Conservation (phyloP, 2,113 vertebrate genomes). For the Saccopteryx bilineata region DNA sequence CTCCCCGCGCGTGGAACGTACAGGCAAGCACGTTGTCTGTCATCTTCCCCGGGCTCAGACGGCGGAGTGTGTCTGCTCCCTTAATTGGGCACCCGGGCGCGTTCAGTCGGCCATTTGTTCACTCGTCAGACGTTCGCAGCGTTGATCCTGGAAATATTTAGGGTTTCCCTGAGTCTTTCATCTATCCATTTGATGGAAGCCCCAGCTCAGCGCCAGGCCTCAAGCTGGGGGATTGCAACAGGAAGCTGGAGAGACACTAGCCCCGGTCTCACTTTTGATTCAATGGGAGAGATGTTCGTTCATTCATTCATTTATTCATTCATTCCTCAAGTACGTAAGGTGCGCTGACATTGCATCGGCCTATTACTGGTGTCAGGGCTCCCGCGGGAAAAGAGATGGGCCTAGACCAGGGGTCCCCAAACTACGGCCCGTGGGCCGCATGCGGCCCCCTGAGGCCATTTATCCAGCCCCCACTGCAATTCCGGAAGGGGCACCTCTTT, state of each 20-base stretch:
- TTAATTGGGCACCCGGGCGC: constrained; percentile 70
- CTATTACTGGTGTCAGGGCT: not conserved
- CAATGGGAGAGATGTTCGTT: not conserved
- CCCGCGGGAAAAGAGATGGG: not conserved
- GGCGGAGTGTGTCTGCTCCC: constrained; percentile 27
- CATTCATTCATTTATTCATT: constrained; percentile 8
- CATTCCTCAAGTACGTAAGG: not conserved
- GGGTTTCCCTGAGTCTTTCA: constrained; percentile 46
- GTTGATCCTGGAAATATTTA: constrained; percentile 63
- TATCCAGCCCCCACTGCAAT: too few species aligned
- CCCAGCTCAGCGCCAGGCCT: not conserved
- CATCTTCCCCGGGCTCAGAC: not conserved
- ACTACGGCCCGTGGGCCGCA: too few species aligned
- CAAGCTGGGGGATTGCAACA: not conserved
- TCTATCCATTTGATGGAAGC: constrained; percentile 28
- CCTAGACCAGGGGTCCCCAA: too few species aligned
- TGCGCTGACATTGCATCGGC: accelerated
- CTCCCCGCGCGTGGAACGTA: not conserved
- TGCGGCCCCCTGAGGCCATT: too few species aligned
- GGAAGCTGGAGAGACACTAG: not conserved
- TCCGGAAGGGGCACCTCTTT: too few species aligned
- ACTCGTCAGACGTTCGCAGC: not conserved
- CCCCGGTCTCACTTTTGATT: not conserved
- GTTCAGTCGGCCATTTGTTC: not conserved
- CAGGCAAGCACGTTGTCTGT: not conserved